Conservation (phyloP, 2,797 vertebrate genomes). For the Phalanger gymnotis region DNA sequence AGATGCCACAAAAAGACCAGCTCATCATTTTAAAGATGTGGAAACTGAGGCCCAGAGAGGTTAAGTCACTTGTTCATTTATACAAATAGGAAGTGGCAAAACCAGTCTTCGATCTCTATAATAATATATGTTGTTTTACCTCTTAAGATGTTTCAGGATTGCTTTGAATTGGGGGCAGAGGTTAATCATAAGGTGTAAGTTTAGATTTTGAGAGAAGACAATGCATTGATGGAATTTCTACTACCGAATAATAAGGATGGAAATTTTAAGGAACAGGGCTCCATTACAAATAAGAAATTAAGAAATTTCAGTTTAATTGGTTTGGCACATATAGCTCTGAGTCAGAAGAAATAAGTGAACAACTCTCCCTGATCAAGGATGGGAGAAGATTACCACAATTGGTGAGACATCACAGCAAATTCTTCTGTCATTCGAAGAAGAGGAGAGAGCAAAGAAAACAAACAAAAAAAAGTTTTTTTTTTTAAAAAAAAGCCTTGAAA, state of each 20-base stretch:
- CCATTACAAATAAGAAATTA: conserved; percentile 66
- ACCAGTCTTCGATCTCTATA: background rate
- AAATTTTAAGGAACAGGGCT: conserved; percentile 57
- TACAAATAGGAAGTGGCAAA: background rate
- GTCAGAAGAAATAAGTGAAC: conserved; percentile 69
- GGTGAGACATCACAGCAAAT: conserved; percentile 55
- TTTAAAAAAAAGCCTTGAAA: conserved; percentile 48
- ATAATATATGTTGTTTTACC: background rate
- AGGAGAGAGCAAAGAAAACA: background rate
- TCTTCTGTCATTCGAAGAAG: conserved; percentile 68
- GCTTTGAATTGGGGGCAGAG: background rate
- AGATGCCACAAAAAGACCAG: background rate
- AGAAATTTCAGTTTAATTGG: conserved; percentile 66
- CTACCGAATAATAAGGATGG: conserved; percentile 63
- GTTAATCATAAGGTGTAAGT: background rate
- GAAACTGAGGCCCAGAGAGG: background rate
- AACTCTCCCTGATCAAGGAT: conserved; percentile 61
- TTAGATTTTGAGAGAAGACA: conserved; percentile 33
- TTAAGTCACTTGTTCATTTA: background rate
- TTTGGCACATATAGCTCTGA: conserved; percentile 72
- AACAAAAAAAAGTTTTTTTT: background rate
- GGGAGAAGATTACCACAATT: conserved; percentile 36
- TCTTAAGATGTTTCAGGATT: conserved; percentile 49
- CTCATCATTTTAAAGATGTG: background rate
- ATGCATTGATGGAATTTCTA: conserved; percentile 61